Base-by-base conservation (phyloP, 2,797 vertebrate species). In the Anguilla megastoma region DNA sequence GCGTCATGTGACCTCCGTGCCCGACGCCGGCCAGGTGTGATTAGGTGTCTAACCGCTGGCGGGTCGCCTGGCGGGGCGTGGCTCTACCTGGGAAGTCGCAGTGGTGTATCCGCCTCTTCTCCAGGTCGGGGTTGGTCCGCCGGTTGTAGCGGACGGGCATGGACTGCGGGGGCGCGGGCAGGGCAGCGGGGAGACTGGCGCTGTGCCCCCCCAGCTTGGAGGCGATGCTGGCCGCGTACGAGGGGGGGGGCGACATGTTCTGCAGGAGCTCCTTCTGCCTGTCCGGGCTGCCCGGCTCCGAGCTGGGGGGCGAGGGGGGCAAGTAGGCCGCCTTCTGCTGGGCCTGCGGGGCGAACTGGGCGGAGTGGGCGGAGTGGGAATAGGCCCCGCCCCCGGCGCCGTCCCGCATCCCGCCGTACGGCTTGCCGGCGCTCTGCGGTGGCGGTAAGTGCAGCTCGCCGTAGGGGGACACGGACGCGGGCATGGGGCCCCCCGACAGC, bases 51-150 rank as follows among this genome's bases (percentile, higher is more conserved):
- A 45, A 45, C 2, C 4, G 41, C 41, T 4, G 41, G 41, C 41
- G 41, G 41, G 0, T 0, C 0, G 41, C 41, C 41, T 0, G 41
- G 41, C 41, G 41, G 90, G 45, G 71, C 10, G 30, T 12, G 6
- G 36, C 87, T 93, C 91, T 94, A 99, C 98, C 98, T 87, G 96
- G 96, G 85, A 98, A 97, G 86, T 98, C 97, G 92, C 98, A 99
- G 96, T 98, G 98, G 94, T 99, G 98, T 93, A 99, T 98, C 86
- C 98, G 96, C 60, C 98, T 95, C 91, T 98, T 98, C 94, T 99
- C 98, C 93, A 99, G 93, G 92, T 99, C 98, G 0, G 98, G 98
- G 91, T 99, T 99, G 93, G 97, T 99, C 94, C 98, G 97, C 74
- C 98, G 96, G 90, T 97, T 99, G 93, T 96, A 98, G 91, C 95